phyloP scores from a whole-genome alignment of 64 coral and sea anemone species.

The Dendronephthya gigantea region DNA sequence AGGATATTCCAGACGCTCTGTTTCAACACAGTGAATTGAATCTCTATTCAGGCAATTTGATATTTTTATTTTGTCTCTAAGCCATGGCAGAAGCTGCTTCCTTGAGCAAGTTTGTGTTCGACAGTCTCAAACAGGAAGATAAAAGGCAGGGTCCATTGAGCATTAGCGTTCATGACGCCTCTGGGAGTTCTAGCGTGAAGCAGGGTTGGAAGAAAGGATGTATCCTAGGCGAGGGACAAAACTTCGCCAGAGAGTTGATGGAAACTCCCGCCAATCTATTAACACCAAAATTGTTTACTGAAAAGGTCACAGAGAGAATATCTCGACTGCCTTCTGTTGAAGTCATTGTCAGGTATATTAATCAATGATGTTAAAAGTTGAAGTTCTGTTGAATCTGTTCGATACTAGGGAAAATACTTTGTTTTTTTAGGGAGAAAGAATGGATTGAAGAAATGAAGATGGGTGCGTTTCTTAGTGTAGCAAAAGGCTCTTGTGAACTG shows the following conservation, averaged over 20 bases:
- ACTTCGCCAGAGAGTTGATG: conserved; percentile 89
- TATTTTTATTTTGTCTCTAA: neutral
- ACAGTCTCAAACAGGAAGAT: neutral
- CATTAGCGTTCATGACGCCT: neutral
- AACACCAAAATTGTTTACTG: conserved; percentile 75
- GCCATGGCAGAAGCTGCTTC: neutral
- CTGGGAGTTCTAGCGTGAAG: neutral
- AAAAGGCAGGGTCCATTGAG: neutral
- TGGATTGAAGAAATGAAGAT: conserved; percentile 76
- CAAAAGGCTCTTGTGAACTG: conserved; percentile 61
- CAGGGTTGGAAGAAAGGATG: conserved; percentile 50
- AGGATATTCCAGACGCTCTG: no score
- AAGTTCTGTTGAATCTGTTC: neutral
- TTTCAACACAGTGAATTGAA: no score
- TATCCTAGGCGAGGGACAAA: conserved; percentile 53
- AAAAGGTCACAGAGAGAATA: conserved; percentile 45
- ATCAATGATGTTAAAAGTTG: neutral
- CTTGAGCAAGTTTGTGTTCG: neutral
- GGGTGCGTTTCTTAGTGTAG: conserved; percentile 77
- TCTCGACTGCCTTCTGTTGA: conserved; percentile 41
- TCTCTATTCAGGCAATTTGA: no score
- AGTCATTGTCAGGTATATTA: conserved; percentile 46
- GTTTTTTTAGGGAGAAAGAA: conserved; percentile 46
- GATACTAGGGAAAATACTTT: no score
- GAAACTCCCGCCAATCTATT: conserved; percentile 73